phyloP scores from a whole-genome alignment of 2,797 vertebrate species.

The Clamator glandarius region DNA sequence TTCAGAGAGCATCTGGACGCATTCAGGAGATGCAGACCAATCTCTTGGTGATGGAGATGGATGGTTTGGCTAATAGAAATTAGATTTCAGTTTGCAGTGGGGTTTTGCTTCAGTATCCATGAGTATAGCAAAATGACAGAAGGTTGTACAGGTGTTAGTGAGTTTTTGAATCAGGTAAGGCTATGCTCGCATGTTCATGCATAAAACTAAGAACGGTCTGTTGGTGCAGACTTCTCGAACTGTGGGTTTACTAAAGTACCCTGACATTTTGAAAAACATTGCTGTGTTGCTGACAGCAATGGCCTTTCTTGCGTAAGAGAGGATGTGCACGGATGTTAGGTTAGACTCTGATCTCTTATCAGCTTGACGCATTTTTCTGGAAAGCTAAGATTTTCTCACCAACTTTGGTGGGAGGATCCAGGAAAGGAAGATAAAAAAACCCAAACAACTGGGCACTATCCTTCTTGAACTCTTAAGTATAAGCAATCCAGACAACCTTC shows the following conservation, averaged over 20 bases:
- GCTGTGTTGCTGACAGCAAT: background rate
- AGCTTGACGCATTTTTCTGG: background rate
- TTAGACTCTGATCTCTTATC: background rate
- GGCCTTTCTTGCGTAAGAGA: background rate
- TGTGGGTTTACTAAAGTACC: background rate
- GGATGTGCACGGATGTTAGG: background rate
- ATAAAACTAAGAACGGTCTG: background rate
- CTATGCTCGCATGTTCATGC: background rate
- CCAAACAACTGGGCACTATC: background rate
- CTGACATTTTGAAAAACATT: background rate
- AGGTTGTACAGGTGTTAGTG: background rate
- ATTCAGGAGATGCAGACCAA: background rate
- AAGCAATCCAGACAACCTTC: background rate
- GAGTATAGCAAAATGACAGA: background rate
- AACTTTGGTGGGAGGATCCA: background rate
- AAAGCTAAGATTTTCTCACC: background rate
- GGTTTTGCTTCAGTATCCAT: background rate
- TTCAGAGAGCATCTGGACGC: slow-evolving; percentile 45
- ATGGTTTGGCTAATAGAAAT: background rate
- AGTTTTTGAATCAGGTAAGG: background rate
- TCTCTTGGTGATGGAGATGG: background rate
- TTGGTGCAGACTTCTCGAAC: background rate
- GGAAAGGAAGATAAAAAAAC: background rate
- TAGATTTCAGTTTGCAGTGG: background rate
- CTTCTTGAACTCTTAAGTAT: background rate